A percentile compares a stretch with the other conserved stretches of the same genome.
Evolutionary conservation across 2,113 vertebrate species (phyloP).

Genomic region (Ceyx margarethae): DNA sequence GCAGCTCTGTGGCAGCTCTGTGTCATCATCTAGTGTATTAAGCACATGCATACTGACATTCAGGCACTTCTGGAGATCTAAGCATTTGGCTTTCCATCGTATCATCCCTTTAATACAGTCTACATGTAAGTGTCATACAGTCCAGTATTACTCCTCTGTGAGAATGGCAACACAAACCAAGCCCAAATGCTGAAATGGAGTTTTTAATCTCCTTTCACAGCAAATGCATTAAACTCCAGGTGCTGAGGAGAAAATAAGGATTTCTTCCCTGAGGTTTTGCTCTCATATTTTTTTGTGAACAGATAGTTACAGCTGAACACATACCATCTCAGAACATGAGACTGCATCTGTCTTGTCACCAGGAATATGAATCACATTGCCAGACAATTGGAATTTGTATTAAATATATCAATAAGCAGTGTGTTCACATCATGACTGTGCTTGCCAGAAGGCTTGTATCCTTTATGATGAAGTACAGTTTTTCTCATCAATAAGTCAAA

Average conservation of each 20-base stretch:
- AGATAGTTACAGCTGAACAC: background rate
- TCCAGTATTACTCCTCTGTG: background rate
- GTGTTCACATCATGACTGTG: background rate
- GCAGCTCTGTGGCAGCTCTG: background rate
- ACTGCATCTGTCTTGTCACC: background rate
- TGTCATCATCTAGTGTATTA: background rate
- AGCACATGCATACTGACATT: background rate
- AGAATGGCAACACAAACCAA: background rate
- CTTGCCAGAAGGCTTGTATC: background rate
- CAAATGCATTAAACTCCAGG: background rate
- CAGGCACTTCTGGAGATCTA: background rate
- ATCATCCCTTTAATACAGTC: background rate
- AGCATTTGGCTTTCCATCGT: background rate
- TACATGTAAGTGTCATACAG: background rate
- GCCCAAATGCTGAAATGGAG: background rate
- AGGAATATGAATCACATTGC: background rate
- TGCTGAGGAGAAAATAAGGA: background rate
- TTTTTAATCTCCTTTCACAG: background rate
- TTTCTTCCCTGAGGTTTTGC: background rate
- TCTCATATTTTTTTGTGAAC: background rate
- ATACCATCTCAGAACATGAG: background rate
- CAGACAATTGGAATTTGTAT: background rate
- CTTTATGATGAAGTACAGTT: background rate
- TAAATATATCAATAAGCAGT: background rate
- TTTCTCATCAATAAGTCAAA: constrained; percentile 22